phyloP scores from a whole-genome alignment of 2,797 vertebrate genomes.

The Phalanger gymnotis region DNA sequence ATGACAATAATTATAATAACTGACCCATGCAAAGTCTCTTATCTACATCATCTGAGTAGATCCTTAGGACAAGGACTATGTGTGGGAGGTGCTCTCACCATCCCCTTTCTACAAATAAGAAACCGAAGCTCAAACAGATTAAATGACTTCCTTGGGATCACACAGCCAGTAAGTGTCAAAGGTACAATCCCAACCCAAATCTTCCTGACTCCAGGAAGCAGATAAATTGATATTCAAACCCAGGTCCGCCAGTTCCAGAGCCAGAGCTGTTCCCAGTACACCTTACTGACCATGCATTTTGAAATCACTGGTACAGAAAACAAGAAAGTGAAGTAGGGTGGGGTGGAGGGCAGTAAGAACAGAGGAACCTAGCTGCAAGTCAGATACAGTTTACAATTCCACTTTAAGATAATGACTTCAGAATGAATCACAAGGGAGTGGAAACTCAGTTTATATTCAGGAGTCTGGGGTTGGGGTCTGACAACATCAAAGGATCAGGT shows the following conservation, averaged over 20 bases:
- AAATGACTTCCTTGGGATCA: neutral
- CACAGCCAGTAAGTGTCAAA: neutral
- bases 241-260: too few relatives aligned
- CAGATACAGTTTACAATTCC: neutral
- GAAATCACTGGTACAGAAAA: neutral
- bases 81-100: neutral
- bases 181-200: neutral
- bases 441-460: neutral
- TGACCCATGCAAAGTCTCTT: neutral
- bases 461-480: neutral
- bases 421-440: neutral
- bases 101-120: neutral
- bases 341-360: neutral
- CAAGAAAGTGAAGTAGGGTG: neutral
- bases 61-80: neutral
- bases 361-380: neutral
- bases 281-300: neutral
- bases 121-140: neutral
- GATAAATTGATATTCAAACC: too few relatives aligned
- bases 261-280: too few relatives aligned
- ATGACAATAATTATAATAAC: neutral
- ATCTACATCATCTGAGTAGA: neutral
- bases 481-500: neutral
- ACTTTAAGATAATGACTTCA: neutral
- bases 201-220: neutral